Evolutionary conservation across 2,797 vertebrate genomes (phyloP).

Genomic region (Brotula barbata): DNA sequence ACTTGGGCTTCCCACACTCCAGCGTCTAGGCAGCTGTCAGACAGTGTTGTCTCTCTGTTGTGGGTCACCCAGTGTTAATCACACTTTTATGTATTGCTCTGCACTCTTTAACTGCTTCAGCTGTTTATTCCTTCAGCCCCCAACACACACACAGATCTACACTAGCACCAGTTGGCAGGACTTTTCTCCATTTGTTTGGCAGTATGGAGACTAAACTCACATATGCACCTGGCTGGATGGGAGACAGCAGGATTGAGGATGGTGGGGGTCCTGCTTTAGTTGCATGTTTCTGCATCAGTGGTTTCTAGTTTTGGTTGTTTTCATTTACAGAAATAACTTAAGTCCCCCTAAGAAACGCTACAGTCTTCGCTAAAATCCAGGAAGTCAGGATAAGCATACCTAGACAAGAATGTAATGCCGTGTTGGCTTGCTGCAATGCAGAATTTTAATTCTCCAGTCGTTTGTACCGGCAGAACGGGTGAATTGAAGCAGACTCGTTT

Average conservation of each 20-base stretch:
- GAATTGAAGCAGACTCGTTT: constrained; percentile 28
- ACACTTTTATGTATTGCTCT: constrained; percentile 43
- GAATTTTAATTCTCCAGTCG: constrained; percentile 6
- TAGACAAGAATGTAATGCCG: constrained; percentile 15
- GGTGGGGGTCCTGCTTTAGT: constrained; percentile 8
- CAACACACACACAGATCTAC: constrained; percentile 13
- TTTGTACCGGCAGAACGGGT: not conserved
- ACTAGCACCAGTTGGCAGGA: constrained; percentile 46
- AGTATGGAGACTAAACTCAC: constrained; percentile 29
- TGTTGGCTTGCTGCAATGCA: constrained; percentile 17
- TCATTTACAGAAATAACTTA: constrained; percentile 10
- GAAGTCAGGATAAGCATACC: constrained; percentile 28
- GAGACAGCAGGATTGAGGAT: constrained; percentile 2
- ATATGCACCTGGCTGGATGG: constrained; percentile 46
- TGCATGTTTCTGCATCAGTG: constrained; percentile 7
- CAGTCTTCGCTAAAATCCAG: constrained; percentile 34
- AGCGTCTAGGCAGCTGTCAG: constrained; percentile 65
- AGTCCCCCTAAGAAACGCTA: constrained; percentile 7
- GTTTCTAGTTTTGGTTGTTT: not conserved
- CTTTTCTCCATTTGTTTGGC: constrained; percentile 39
- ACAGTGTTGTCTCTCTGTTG: constrained; percentile 63
- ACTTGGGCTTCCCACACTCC: constrained; percentile 28
- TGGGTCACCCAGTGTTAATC: constrained; percentile 67
- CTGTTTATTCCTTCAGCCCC: constrained; percentile 47
- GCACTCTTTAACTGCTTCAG: constrained; percentile 58